Evolutionary conservation across 2,888 invertebrate genomes (phyloP).

Genomic region (Morpho achilles): DNA sequence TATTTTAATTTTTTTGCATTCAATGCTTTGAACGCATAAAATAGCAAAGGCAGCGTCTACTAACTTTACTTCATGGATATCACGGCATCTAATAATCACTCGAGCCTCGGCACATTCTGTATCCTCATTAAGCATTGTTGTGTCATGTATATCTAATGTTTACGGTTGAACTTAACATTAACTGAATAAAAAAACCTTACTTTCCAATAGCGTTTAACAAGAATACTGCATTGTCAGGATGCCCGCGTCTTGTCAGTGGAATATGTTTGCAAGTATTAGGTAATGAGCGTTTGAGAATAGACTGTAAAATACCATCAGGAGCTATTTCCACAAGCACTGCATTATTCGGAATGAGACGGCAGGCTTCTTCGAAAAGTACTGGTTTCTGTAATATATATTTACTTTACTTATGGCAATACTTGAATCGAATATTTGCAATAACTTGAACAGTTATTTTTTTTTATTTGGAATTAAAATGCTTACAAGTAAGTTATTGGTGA

Average conservation of each 20-base stretch:
- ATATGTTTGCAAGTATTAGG: slow-evolving; percentile 81
- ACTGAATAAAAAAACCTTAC: slow-evolving; percentile 45
- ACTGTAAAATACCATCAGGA: slow-evolving; percentile 91
- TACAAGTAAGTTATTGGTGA: slow-evolving; percentile 88
- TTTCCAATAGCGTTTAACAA: slow-evolving; percentile 82
- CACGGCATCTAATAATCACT: too few relatives aligned
- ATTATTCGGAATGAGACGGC: slow-evolving; percentile 85
- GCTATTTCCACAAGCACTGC: slow-evolving; percentile 81
- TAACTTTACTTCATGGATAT: too few relatives aligned
- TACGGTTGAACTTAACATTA: too few relatives aligned
- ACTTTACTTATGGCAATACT: background rate
- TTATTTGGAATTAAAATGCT: slow-evolving; percentile 24
- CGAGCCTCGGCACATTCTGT: too few relatives aligned
- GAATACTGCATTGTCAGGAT: slow-evolving; percentile 77
- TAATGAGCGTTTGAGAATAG: slow-evolving; percentile 81
- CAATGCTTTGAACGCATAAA: background rate
- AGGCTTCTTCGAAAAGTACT: slow-evolving; percentile 89
- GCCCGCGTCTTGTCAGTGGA: slow-evolving; percentile 85
- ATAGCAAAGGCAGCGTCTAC: too few relatives aligned
- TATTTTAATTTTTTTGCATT: too few relatives aligned
- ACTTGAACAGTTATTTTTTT: too few relatives aligned
- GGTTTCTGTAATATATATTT: slow-evolving; percentile 70
- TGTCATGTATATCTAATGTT: background rate
- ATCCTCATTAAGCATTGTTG: background rate
- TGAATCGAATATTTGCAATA: too few relatives aligned